Conservation (phyloP, 2,113 vertebrate genomes). For the Chunga burmeisteri region DNA sequence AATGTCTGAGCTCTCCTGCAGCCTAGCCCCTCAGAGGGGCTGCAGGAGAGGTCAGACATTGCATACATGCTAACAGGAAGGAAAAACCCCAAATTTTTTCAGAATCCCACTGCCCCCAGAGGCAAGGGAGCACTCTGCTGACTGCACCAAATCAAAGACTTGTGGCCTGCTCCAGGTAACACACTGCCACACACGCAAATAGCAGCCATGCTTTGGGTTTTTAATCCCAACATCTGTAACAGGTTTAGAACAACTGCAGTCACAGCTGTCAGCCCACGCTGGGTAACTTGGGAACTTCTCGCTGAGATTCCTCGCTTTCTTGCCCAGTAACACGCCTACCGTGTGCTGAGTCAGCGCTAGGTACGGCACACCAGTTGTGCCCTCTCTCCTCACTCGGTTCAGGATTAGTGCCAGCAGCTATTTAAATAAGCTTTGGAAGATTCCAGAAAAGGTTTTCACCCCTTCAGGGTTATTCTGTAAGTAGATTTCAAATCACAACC, state of each 20-base stretch:
- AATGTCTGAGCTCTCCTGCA: neutral
- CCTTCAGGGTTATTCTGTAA: neutral
- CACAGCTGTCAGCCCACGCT: neutral
- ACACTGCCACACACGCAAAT: fast-evolving
- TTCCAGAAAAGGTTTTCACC: neutral
- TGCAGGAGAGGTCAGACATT: no score
- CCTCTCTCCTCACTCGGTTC: neutral
- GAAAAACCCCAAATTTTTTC: neutral
- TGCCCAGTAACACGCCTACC: fast-evolving
- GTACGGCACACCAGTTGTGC: neutral
- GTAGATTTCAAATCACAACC: neutral
- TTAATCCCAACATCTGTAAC: neutral
- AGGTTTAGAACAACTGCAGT: neutral
- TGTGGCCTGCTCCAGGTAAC: neutral
- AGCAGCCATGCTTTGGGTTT: neutral
- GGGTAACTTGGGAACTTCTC: neutral
- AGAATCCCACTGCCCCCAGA: neutral
- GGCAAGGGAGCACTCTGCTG: neutral
- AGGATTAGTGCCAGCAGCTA: neutral
- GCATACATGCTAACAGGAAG: fast-evolving
- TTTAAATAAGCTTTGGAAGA: neutral
- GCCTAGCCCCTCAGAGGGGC: neutral
- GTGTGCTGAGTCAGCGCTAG: neutral
- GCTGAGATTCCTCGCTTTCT: neutral
- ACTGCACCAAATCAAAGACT: no score